Evolutionary conservation across 2,113 vertebrate species (phyloP).

Genomic region (Protobothrops flavoviridis): DNA sequence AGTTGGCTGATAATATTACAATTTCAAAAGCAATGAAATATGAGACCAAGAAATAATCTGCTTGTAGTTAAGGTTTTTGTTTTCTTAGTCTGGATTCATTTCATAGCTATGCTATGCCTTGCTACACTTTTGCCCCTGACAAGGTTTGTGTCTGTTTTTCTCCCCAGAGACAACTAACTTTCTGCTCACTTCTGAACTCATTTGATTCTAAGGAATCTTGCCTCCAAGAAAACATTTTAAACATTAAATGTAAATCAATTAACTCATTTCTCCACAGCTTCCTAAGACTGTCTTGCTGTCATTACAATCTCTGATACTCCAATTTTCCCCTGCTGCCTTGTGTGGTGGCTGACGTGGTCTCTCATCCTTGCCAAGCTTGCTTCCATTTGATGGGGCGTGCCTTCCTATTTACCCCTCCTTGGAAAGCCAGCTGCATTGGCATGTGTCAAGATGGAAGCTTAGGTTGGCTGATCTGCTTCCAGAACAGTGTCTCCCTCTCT

Average conservation of each 20-base stretch:
- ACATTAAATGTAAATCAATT: neutral
- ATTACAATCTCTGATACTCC: neutral
- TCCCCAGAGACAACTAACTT: too few relatives aligned
- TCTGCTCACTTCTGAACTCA: neutral
- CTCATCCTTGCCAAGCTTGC: neutral
- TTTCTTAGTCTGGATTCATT: neutral
- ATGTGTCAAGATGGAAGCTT: neutral
- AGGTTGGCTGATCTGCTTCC: neutral
- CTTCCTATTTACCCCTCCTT: neutral
- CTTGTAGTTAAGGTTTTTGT: neutral
- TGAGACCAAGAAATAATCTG: neutral
- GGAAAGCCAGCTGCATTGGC: neutral
- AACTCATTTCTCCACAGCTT: neutral
- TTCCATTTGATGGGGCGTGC: neutral
- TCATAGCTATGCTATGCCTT: neutral
- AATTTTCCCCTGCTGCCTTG: neutral
- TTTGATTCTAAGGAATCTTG: neutral
- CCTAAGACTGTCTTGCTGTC: neutral
- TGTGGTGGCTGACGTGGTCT: constrained; percentile 6
- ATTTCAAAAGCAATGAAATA: neutral
- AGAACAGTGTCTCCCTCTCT: neutral
- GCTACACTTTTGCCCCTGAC: neutral
- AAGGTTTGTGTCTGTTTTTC: neutral
- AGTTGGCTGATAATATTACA: neutral
- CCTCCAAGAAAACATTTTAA: neutral